Evolutionary conservation across 2,113 vertebrate species (phyloP).

Genomic region (Pimephales promelas): DNA sequence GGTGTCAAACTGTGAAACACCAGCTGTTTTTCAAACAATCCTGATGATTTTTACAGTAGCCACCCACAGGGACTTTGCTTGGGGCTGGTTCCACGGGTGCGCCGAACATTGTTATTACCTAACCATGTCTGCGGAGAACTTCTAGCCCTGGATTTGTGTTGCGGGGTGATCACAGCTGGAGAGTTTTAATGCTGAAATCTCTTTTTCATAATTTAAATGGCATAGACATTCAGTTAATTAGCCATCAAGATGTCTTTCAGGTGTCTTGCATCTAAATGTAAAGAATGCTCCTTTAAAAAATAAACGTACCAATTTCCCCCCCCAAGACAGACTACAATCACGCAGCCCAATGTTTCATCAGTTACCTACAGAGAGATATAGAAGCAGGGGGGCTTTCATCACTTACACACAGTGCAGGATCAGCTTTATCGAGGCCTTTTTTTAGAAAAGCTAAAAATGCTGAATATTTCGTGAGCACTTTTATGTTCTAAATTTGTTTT

Average conservation of each 20-base stretch:
- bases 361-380: conserved; percentile 38
- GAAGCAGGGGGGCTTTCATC: neutral
- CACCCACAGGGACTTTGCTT: conserved; percentile 2
- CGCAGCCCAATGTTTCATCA: conserved; percentile 38
- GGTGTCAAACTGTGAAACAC: conserved; percentile 24
- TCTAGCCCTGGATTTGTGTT: conserved; percentile 15
- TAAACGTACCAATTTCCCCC: conserved; percentile 46
- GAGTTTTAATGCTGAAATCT: conserved; percentile 19
- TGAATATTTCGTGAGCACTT: too few species aligned
- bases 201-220: conserved; percentile 34
- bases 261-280: conserved; percentile 12
- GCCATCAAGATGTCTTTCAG: neutral
- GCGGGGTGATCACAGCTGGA: conserved; percentile 29
- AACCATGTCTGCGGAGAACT: conserved; percentile 29
- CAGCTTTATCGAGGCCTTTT: neutral
- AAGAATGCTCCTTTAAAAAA: conserved; percentile 42
- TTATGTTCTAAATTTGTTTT: too few species aligned
- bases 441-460: conserved; percentile 15
- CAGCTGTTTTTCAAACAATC: conserved; percentile 46
- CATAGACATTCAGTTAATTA: conserved; percentile 42
- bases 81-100: conserved; percentile 1
- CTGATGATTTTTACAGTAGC: conserved; percentile 48
- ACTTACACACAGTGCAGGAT: neutral
- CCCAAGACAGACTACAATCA: conserved; percentile 30
- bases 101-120: conserved; percentile 34